Percentiles rank a stretch among this genome's conserved stretches.
These are phyloP conservation scores for Paedocypris micromegethes DNA, from an alignment of 2,797 vertebrate genomes.

Conservation along the genomic window DNA sequence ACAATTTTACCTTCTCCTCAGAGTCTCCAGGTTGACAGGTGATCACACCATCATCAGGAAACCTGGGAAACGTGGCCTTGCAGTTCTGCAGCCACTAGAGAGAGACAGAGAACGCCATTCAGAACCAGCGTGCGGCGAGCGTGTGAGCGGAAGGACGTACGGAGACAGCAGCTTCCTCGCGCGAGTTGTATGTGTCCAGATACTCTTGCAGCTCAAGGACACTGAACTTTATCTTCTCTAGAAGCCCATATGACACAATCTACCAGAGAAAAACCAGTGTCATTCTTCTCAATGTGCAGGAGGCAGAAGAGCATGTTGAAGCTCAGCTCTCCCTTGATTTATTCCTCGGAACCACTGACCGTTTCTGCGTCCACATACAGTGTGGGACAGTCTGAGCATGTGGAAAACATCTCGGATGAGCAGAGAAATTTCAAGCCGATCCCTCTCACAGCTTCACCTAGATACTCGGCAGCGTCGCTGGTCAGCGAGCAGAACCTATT, in stretches of 20 bases:
- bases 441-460: slow-evolving; percentile 90
- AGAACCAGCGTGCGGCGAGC: background rate
- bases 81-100: slow-evolving; percentile 94
- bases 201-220: slow-evolving; percentile 95
- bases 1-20: slow-evolving; percentile 86
- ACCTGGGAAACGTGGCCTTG: slow-evolving; percentile 90
- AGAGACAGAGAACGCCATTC: background rate
- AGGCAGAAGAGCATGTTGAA: too few species aligned
- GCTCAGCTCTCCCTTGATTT: too few species aligned
- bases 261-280: slow-evolving; percentile 53
- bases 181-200: slow-evolving; percentile 91
- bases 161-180: slow-evolving; percentile 86
- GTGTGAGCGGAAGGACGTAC: slow-evolving; percentile 62
- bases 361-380: slow-evolving; percentile 97
- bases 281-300: too few species aligned
- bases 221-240: slow-evolving; percentile 97
- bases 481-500: slow-evolving; percentile 95
- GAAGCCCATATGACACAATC: slow-evolving; percentile 94
- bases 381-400: slow-evolving; percentile 93
- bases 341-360: slow-evolving; percentile 64
- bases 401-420: slow-evolving; percentile 93
- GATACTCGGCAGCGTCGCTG: slow-evolving; percentile 87
- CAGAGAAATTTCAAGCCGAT: slow-evolving; percentile 94
- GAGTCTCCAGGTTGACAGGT: slow-evolving; percentile 96
- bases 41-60: slow-evolving; percentile 89